Evolutionary conservation across 2,888 invertebrate species (phyloP).

Genomic region (Polietes domitor): DNA sequence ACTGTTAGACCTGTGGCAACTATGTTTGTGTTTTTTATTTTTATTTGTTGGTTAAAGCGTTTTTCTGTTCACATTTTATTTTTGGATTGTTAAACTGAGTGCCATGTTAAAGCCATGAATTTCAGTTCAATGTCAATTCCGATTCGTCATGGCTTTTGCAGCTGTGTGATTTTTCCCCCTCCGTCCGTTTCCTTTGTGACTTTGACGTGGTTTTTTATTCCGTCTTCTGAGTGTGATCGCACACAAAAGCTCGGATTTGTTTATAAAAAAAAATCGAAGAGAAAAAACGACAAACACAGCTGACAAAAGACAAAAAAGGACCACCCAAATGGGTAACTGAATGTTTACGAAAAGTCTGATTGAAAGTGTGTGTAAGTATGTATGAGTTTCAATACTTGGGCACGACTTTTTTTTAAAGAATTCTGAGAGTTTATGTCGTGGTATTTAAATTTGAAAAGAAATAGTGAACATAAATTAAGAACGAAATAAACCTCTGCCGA

Average conservation of each 20-base stretch:
- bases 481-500: not conserved
- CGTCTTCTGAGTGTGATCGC: slow-evolving; percentile 7
- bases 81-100: slow-evolving; percentile 54
- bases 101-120: slow-evolving; percentile 66
- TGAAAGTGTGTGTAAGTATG: too few relatives aligned
- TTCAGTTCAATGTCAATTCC: slow-evolving; percentile 78
- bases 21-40: not conserved
- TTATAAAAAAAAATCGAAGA: too few relatives aligned
- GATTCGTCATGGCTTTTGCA: slow-evolving; percentile 78
- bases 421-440: too few relatives aligned
- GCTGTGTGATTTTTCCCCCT: slow-evolving; percentile 70
- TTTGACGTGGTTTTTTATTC: slow-evolving; percentile 37
- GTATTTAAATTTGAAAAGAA: too few relatives aligned
- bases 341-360: slow-evolving; percentile 3
- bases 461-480: slow-evolving; percentile 19
- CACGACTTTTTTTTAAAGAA: too few relatives aligned
- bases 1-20: too few relatives aligned
- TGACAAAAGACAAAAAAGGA: slow-evolving; percentile 55
- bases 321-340: slow-evolving; percentile 48
- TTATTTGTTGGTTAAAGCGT: slow-evolving; percentile 42
- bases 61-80: slow-evolving; percentile 49
- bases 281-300: slow-evolving; percentile 29
- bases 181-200: slow-evolving; percentile 5
- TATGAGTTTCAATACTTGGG: too few relatives aligned
- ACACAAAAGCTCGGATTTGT: slow-evolving; percentile 31